A percentile compares a stretch with the other conserved stretches of the same genome.
Conservation (phyloP, 1,140 invertebrate genomes). For the Drosophila busckii region DNA sequence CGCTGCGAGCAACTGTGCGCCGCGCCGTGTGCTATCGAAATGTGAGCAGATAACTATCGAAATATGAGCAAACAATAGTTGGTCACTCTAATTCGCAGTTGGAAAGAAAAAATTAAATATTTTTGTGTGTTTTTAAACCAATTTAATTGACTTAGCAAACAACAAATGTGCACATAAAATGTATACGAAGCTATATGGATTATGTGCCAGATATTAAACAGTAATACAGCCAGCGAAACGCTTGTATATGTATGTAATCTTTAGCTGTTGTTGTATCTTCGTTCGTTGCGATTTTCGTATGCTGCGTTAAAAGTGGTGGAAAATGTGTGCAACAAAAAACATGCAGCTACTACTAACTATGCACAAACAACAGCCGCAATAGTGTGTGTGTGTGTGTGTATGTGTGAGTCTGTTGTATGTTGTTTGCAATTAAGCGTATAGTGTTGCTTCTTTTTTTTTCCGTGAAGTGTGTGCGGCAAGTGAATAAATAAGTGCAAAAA, state of each 20-base stretch:
- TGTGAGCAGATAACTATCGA: neutral
- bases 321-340: conserved; percentile 45
- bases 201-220: conserved; percentile 5
- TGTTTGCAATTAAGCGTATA: no score
- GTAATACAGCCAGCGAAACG: conserved; percentile 3
- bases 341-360: conserved; percentile 32
- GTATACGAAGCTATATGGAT: conserved; percentile 17
- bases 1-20: neutral
- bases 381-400: no score
- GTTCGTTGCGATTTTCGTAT: conserved; percentile 34
- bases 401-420: no score
- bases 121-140: conserved; percentile 49
- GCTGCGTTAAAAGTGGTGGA: conserved; percentile 40
- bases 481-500: conserved; percentile 19
- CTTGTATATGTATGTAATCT: conserved; percentile 33
- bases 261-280: conserved; percentile 37
- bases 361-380: conserved; percentile 16
- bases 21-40: neutral
- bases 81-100: conserved; percentile 56
- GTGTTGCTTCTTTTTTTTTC: no score
- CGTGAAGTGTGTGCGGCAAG: conserved; percentile 9
- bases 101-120: conserved; percentile 66
- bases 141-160: conserved; percentile 27
- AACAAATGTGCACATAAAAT: conserved; percentile 1
- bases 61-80: conserved; percentile 34